Percentiles rank a stretch among this genome's conserved stretches.
Conservation (phyloP, 2,888 invertebrate genomes). For the Heterodera filipjevi region DNA sequence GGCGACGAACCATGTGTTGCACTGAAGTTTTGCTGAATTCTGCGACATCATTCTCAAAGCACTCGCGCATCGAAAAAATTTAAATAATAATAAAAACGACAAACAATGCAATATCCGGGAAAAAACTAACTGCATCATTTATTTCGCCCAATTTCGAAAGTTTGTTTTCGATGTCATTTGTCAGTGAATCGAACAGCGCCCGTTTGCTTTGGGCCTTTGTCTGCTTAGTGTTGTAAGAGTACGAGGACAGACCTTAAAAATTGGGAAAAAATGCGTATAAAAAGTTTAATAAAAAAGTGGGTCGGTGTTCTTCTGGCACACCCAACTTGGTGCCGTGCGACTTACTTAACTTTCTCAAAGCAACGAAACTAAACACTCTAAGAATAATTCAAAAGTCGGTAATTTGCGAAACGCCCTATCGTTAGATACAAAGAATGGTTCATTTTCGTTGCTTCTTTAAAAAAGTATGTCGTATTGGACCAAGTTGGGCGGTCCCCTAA, state of each 20-base stretch:
- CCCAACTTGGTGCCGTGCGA: too few relatives aligned
- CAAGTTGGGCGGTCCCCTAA: too few relatives aligned
- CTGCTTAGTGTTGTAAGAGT: slow-evolving; percentile 29
- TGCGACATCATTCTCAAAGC: slow-evolving; percentile 80
- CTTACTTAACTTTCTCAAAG: too few relatives aligned
- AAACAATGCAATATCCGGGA: neutral
- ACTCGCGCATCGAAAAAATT: slow-evolving; percentile 36
- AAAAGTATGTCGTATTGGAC: too few relatives aligned
- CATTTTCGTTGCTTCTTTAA: too few relatives aligned
- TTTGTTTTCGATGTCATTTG: slow-evolving; percentile 86
- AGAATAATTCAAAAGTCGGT: too few relatives aligned
- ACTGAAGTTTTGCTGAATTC: slow-evolving; percentile 77
- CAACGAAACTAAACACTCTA: too few relatives aligned
- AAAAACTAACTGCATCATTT: slow-evolving; percentile 63
- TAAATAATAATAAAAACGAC: neutral
- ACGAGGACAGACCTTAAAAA: neutral
- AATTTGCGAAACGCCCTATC: too few relatives aligned
- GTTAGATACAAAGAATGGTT: too few relatives aligned
- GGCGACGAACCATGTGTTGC: slow-evolving; percentile 75
- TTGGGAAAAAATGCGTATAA: slow-evolving; percentile 1
- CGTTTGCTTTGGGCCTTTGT: slow-evolving; percentile 31
- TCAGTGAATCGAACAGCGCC: slow-evolving; percentile 82
- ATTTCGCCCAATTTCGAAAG: slow-evolving; percentile 83
- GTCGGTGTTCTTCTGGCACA: too few relatives aligned
- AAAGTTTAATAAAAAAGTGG: too few relatives aligned